phyloP scores from a whole-genome alignment of 2,797 vertebrate genomes.

The Enteromius afrohamiltoni region DNA sequence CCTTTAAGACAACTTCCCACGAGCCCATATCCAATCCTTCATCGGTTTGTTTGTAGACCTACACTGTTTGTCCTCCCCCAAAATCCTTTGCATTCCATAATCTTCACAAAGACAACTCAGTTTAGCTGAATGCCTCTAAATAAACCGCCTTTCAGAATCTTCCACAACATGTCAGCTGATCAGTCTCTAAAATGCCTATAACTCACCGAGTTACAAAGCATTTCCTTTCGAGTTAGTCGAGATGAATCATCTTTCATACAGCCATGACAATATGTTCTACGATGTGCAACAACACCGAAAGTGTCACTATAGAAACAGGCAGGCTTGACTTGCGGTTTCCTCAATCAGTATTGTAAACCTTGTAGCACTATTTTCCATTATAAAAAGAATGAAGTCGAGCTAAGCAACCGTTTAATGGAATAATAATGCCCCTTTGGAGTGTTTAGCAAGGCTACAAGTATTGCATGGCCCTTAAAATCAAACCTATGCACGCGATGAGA shows the following conservation, averaged over 20 bases:
- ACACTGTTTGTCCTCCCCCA: background rate
- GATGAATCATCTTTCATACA: slow-evolving; percentile 24
- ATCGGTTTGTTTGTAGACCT: background rate
- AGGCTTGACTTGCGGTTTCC: background rate
- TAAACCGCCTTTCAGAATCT: slow-evolving; percentile 23
- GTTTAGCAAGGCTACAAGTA: background rate
- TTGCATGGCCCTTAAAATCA: background rate
- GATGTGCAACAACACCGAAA: slow-evolving; percentile 10
- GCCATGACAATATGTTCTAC: background rate
- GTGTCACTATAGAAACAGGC: background rate
- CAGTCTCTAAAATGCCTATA: background rate
- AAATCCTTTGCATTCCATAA: background rate
- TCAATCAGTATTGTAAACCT: background rate
- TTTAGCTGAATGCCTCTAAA: slow-evolving; percentile 3
- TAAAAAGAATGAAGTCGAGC: background rate
- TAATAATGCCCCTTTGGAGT: background rate
- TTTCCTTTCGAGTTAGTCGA: background rate
- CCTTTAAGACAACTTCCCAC: slow-evolving; percentile 15
- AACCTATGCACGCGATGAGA: background rate
- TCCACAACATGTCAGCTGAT: background rate
- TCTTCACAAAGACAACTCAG: slow-evolving; percentile 36
- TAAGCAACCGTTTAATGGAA: background rate
- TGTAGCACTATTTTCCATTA: background rate
- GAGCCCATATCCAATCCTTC: slow-evolving; percentile 3
- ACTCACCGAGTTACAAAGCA: background rate